These are phyloP conservation scores for Zygaena filipendulae DNA, from an alignment of 2,888 invertebrate genomes.

Conservation along the genomic window DNA sequence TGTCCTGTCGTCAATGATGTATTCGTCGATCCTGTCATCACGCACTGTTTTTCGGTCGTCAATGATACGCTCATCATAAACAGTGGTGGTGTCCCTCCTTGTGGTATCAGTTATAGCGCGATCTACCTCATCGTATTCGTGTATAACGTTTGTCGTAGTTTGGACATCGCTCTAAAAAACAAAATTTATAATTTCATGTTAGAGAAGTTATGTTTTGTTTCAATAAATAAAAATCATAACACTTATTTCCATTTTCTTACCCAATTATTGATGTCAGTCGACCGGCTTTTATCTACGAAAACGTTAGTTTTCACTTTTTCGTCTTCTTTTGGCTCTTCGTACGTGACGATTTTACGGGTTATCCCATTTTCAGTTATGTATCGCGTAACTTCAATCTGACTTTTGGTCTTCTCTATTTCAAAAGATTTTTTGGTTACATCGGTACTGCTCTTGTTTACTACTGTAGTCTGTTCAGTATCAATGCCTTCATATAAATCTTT, in stretches of 20 bases:
- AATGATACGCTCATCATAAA: constrained; percentile 55
- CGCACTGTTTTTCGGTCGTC: constrained; percentile 55
- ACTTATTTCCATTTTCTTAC: no score
- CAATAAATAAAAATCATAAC: no score
- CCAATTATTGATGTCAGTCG: constrained; percentile 63
- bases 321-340: constrained; percentile 61
- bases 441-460: constrained; percentile 39
- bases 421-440: constrained; percentile 53
- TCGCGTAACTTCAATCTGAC: constrained; percentile 60
- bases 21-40: constrained; percentile 49
- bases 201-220: no score
- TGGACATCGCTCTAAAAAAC: constrained; percentile 56
- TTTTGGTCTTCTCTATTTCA: constrained; percentile 55
- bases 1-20: constrained; percentile 38
- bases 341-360: constrained; percentile 56
- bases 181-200: no score
- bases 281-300: constrained; percentile 62
- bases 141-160: constrained; percentile 55
- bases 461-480: constrained; percentile 49
- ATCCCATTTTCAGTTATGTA: constrained; percentile 60
- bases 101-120: constrained; percentile 56
- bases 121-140: constrained; percentile 61
- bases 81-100: constrained; percentile 48
- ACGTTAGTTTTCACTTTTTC: constrained; percentile 61
- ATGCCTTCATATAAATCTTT: constrained; percentile 63